A percentile compares a stretch with the other conserved stretches of the same genome.
Evolutionary conservation across 2,888 invertebrate species (phyloP).

Genomic region (Cephonodes hylas): DNA sequence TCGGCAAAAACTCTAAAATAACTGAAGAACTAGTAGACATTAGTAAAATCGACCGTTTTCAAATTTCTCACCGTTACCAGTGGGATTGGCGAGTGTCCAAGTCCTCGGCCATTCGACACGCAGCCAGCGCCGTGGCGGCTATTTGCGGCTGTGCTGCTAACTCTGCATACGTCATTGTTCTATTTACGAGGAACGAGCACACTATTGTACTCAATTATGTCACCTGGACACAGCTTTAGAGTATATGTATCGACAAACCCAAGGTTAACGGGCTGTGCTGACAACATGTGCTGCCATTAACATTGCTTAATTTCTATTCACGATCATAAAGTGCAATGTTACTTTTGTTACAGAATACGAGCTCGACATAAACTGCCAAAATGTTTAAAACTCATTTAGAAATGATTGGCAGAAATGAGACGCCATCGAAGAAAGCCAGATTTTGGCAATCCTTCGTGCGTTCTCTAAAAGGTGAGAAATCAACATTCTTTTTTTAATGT

Average conservation of each 20-base stretch:
- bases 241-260: constrained; percentile 38
- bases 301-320: constrained; percentile 1
- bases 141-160: constrained; percentile 70
- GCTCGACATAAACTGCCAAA: constrained; percentile 86
- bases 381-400: constrained; percentile 96
- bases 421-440: constrained; percentile 94
- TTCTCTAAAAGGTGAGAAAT: constrained; percentile 90
- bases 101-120: constrained; percentile 65
- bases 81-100: constrained; percentile 63
- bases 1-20: constrained; percentile 72
- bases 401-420: constrained; percentile 96
- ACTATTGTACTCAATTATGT: constrained; percentile 71
- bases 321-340: constrained; percentile 12
- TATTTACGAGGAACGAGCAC: constrained; percentile 67
- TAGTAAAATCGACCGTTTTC: constrained; percentile 73
- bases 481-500: neutral
- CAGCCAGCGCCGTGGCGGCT: constrained; percentile 64
- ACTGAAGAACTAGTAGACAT: constrained; percentile 67
- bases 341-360: constrained; percentile 86
- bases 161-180: constrained; percentile 71
- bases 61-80: constrained; percentile 61
- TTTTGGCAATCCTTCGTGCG: constrained; percentile 97
- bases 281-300: constrained; percentile 12
- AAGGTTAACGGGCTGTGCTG: constrained; percentile 49
- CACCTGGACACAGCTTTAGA: constrained; percentile 59